Evolutionary conservation across 2,797 vertebrate species (phyloP), one percentile per base, ranked within the genome.

Genomic region (Neopelma chrysocephalum): DNA sequence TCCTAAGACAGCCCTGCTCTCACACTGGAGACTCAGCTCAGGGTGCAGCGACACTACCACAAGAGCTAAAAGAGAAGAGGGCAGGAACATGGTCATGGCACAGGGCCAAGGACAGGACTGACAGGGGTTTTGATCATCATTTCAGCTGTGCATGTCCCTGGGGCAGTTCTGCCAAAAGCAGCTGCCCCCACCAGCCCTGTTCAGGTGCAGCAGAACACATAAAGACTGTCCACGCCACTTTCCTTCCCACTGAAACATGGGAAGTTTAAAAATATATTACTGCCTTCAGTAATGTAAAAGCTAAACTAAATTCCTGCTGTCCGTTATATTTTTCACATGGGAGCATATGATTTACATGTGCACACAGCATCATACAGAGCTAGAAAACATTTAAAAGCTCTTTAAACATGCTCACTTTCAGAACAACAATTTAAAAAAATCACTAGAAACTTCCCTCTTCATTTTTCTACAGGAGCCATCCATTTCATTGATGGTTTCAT

Each of bases 71-170:
- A 4, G 26, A 65, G 25, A 61, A 48, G 27, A 36, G 12, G 13
- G 29, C 3, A 47, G 18, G 6, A 60, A n/a, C 8, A 1, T 0
- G 3, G 25, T 5, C 1, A 0, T 2, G 10, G 34, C 3, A 12
- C 3, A 29, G 45, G 5, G 7, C 3, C 31, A 47, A 31, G 31
- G 34, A 12, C 60, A 45, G 42, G 8, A 38, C 5, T 4, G 8
- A 26, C 5, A n/a, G 0, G 3, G 32, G 31, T 26, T 50, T 18
- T 4, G 1, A 22, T 9, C n/a, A 16, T 3, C 0, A 0, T 13
- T 27, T 12, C 5, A 3, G 34, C 32, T 45, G 12, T 9, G 18
- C 3, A 2, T 32, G 27, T 7, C 17, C 29, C n/a, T 6, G 34
- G 31, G 27, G 21, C 50, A 60, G 31, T 2, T 60, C 9, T 40